Conservation (phyloP, 2,888 invertebrate species). For the Eucriotettix oculatus region DNA sequence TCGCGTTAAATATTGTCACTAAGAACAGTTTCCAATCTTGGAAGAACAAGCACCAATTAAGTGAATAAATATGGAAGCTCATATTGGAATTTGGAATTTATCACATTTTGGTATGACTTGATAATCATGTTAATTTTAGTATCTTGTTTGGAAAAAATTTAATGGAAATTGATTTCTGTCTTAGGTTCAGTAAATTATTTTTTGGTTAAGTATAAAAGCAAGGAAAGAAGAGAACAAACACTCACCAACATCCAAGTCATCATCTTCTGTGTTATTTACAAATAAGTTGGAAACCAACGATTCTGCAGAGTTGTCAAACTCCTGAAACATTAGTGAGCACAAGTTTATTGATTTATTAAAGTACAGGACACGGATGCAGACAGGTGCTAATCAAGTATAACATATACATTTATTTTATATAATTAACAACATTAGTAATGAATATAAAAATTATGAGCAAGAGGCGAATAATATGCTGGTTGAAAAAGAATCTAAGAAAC, state of each 20-base stretch:
- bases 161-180: too few relatives aligned
- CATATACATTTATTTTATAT: too few relatives aligned
- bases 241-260: constrained; percentile 69
- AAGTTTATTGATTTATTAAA: not conserved
- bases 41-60: too few relatives aligned
- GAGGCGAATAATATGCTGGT: too few relatives aligned
- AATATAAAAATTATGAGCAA: too few relatives aligned
- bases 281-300: constrained; percentile 71
- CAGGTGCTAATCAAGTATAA: too few relatives aligned
- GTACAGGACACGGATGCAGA: not conserved
- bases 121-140: too few relatives aligned
- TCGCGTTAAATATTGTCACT: too few relatives aligned
- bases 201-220: not conserved
- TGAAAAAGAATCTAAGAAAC: too few relatives aligned
- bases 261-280: constrained; percentile 65
- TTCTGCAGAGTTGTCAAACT: constrained; percentile 85
- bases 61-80: too few relatives aligned
- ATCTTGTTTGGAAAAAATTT: too few relatives aligned
- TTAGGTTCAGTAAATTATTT: not conserved
- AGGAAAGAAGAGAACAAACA: not conserved
- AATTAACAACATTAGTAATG: not conserved
- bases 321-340: constrained; percentile 34
- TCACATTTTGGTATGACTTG: not conserved
- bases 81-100: not conserved
- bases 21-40: too few relatives aligned